Base-by-base conservation (phyloP, 2,888 invertebrate genomes). In the Leucophenga maculata region DNA sequence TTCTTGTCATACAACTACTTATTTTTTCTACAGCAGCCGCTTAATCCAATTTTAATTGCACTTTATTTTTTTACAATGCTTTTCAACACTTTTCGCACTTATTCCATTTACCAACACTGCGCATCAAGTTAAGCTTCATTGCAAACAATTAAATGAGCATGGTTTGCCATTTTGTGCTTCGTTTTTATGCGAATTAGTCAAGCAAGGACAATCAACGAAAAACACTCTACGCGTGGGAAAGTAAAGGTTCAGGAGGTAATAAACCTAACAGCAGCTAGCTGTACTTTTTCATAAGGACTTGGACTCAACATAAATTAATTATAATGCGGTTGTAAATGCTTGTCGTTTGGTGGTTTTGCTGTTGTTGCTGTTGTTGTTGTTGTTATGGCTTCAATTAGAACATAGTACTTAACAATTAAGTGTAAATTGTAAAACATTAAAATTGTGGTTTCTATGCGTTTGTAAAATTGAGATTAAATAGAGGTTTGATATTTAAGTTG, bases 271-370 rank as follows among this genome's bases (percentile, higher is more conserved):
- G 11, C 39, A 3, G 8, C 3, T 1, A 39, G 39, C 39, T 39
- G 39, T 39, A 3, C 39, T 39, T 39, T 60, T n/a, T 39, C 18
- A 39, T 39, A 39, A 39, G 39, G 39, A 39, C 39, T 39, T 39
- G 11, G 3, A 71, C 67, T 78, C 66, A 67, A 75, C 81, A 83
- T 79, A 79, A 82, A 79, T 79, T 82, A 82, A 82, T 82, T 79
- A 79, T 75, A 80, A 74, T 74, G 62, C 68, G 74, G 75, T 73
- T 71, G 70, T 72, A 70, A 74, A 75, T 78, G 74, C 39, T 72
- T 71, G 69, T 66, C 62, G 70, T 65, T 75, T 68, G 32, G 67
- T 39, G 13, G 6, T 26, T 13, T 39, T n/a, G 32, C 16, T 71
- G 77, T 74, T 73, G 65, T 71, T 71, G 11, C 8, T 39, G 1